phyloP scores from a whole-genome alignment of 2,113 vertebrate genomes.

The Pteruthius melanotis region DNA sequence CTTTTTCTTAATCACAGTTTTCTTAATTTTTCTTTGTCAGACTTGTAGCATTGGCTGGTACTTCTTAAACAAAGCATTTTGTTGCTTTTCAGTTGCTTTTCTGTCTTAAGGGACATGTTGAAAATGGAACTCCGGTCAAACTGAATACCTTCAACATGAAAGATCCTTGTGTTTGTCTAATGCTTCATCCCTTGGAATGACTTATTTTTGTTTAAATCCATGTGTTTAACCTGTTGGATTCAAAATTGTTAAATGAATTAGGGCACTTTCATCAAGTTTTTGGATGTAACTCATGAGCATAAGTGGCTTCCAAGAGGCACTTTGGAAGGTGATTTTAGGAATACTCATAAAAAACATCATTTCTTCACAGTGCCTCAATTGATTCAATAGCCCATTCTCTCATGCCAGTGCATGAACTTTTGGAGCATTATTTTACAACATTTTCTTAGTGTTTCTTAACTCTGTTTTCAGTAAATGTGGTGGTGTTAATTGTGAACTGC shows the following conservation, averaged over 20 bases:
- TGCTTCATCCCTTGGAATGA: not conserved
- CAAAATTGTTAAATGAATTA: not conserved
- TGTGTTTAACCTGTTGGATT: not conserved
- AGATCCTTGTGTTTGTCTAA: not conserved
- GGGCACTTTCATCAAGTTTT: not conserved
- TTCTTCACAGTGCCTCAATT: not conserved
- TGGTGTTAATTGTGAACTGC: not conserved
- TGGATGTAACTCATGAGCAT: not conserved
- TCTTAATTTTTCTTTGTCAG: not conserved
- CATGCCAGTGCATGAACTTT: not conserved
- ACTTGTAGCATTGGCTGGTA: not conserved
- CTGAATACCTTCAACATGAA: not conserved
- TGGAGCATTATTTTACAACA: not conserved
- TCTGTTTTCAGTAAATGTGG: not conserved
- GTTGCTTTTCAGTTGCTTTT: not conserved
- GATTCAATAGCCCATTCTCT: not conserved
- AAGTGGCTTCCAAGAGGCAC: not conserved
- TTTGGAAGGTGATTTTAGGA: not conserved
- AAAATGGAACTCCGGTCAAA: not conserved
- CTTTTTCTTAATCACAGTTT: not conserved
- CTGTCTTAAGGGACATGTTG: not conserved
- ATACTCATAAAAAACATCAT: not conserved
- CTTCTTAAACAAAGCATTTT: not conserved
- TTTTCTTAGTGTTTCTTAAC: not conserved
- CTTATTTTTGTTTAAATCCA: not conserved